Evolutionary conservation across 2,888 invertebrate species (phyloP).

Genomic region (Nomada fucata): DNA sequence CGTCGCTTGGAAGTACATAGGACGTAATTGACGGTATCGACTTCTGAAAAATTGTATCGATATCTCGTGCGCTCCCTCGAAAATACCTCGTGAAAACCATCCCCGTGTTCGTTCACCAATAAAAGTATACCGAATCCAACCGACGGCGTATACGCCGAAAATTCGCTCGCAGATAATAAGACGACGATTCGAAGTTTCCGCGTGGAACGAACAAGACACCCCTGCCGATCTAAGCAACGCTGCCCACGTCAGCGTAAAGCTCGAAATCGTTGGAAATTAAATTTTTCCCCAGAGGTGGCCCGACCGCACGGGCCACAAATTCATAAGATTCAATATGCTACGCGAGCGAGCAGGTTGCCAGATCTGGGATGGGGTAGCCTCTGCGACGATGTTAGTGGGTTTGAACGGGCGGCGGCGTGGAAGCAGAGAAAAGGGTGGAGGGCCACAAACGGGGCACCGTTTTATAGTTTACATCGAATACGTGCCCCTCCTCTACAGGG

Average conservation of each 20-base stretch:
- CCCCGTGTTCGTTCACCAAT: too few species aligned
- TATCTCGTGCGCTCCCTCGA: too few species aligned
- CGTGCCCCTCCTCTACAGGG: slow-evolving; percentile 60
- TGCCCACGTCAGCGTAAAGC: slow-evolving; percentile 72
- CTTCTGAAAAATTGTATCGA: too few species aligned
- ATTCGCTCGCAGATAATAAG: slow-evolving; percentile 15
- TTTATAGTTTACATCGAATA: slow-evolving; percentile 82
- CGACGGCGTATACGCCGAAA: not conserved
- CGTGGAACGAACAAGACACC: slow-evolving; percentile 34
- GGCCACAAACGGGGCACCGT: slow-evolving; percentile 59
- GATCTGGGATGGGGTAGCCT: slow-evolving; percentile 44
- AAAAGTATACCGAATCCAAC: too few species aligned
- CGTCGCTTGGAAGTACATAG: too few species aligned
- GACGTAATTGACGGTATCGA: too few species aligned
- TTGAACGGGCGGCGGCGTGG: slow-evolving; percentile 21
- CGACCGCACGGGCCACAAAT: slow-evolving; percentile 77
- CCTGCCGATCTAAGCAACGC: slow-evolving; percentile 34
- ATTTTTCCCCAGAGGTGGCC: slow-evolving; percentile 76
- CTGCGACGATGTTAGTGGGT: slow-evolving; percentile 60
- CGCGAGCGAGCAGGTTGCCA: slow-evolving; percentile 71
- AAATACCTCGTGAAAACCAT: too few species aligned
- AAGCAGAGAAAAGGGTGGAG: slow-evolving; percentile 12
- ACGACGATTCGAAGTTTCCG: not conserved
- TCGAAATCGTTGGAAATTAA: slow-evolving; percentile 80
- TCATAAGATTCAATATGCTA: slow-evolving; percentile 83